Percentiles rank a stretch among this genome's conserved stretches.
Conservation (phyloP, 2,888 invertebrate species). For the Leucophora obtusa region DNA sequence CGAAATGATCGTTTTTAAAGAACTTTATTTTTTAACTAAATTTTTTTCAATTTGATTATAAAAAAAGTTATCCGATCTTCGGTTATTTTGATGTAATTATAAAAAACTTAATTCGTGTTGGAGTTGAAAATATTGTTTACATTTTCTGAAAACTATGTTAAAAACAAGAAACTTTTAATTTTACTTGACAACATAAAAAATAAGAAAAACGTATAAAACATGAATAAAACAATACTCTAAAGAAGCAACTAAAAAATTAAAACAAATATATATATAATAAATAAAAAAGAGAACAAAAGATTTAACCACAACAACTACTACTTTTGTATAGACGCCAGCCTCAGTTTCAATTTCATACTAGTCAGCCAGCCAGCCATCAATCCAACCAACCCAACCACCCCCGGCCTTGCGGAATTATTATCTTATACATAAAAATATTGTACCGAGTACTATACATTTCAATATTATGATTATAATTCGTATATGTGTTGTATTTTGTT, state of each 20-base stretch:
- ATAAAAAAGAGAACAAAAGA: conserved; percentile 61
- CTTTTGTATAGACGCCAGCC: conserved; percentile 60
- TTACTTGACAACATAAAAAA: conserved; percentile 50
- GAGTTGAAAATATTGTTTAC: conserved; percentile 24
- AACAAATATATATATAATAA: conserved; percentile 12
- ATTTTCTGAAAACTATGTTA: conserved; percentile 36
- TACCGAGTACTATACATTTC: conserved; percentile 40
- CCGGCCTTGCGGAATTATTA: conserved; percentile 64
- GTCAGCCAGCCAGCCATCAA: conserved; percentile 49
- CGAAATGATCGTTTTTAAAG: too few species aligned
- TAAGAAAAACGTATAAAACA: conserved; percentile 13
- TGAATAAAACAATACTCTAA: conserved; percentile 41
- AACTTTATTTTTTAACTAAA: too few species aligned
- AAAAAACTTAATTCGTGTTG: neutral
- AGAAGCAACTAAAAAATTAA: conserved; percentile 26
- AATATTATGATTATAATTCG: conserved; percentile 29
- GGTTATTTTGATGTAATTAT: neutral
- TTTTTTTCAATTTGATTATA: too few species aligned
- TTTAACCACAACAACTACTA: conserved; percentile 63
- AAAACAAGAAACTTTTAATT: conserved; percentile 10
- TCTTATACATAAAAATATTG: conserved; percentile 41
- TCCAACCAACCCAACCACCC: conserved; percentile 57
- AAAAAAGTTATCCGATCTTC: too few species aligned
- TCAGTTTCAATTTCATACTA: conserved; percentile 61
- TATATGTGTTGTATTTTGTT: conserved; percentile 8